These are phyloP conservation scores for Sylvicapra grimmia DNA, from an alignment of 2,113 vertebrate species.

Conservation along the genomic window DNA sequence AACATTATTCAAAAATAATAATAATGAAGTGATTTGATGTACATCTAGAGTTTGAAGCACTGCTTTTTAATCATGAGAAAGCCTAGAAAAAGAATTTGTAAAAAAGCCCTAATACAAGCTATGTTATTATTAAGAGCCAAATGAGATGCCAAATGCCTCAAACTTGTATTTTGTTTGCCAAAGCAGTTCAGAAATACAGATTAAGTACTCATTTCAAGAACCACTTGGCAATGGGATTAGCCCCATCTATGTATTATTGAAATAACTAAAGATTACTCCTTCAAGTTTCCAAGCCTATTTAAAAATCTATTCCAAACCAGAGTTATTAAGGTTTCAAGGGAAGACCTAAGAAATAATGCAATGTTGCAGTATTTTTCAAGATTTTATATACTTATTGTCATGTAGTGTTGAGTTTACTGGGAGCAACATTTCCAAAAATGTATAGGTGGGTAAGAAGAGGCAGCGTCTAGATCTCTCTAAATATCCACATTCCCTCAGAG, in stretches of 20 bases:
- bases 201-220: slow-evolving; percentile 29
- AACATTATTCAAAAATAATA: background rate
- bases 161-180: background rate
- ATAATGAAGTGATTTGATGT: background rate
- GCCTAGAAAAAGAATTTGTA: background rate
- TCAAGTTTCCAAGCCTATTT: background rate
- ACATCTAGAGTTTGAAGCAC: background rate
- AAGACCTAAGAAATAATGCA: background rate
- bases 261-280: background rate
- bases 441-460: background rate
- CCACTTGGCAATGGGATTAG: slow-evolving; percentile 24
- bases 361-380: slow-evolving; percentile 13
- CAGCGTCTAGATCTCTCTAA: background rate
- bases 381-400: background rate
- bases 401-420: background rate
- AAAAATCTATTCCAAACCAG: background rate
- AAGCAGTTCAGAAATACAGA: background rate
- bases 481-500: background rate
- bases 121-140: background rate
- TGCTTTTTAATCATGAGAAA: background rate
- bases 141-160: background rate
- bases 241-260: background rate
- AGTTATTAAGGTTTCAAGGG: background rate
- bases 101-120: background rate
- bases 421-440: background rate